phyloP scores from a whole-genome alignment of 2,888 invertebrate genomes.

The Watsonalla cultraria region DNA sequence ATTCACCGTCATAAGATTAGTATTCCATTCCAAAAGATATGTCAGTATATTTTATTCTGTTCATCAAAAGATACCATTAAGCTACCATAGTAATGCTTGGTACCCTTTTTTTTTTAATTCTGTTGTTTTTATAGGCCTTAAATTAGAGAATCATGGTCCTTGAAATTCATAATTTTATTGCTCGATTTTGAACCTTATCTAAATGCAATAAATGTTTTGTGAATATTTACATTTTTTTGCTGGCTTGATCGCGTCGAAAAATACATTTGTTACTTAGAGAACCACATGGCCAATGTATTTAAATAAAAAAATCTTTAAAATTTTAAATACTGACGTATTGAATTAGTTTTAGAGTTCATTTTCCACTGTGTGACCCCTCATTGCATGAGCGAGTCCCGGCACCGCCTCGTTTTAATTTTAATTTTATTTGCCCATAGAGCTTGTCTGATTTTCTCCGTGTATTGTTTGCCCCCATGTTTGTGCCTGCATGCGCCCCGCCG shows the following conservation, averaged over 20 bases:
- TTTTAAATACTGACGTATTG: constrained; percentile 20
- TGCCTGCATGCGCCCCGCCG: constrained; percentile 60
- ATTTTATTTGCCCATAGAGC: constrained; percentile 37
- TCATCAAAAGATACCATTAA: not conserved
- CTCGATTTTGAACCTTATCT: no score
- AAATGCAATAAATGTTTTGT: no score
- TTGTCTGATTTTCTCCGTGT: constrained; percentile 57
- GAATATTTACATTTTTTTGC: no score
- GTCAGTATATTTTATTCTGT: constrained; percentile 11
- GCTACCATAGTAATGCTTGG: no score
- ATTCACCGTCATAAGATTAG: no score
- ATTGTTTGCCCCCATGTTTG: constrained; percentile 67
- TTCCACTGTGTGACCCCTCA: constrained; percentile 43
- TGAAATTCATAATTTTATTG: no score
- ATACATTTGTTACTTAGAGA: not conserved
- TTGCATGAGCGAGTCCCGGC: constrained; percentile 50
- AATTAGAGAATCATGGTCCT: no score
- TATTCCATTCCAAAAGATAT: constrained; percentile 4
- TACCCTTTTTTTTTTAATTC: no score
- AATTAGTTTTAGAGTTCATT: constrained; percentile 8
- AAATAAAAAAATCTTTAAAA: not conserved
- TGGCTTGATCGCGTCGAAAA: not conserved
- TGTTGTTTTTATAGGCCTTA: no score
- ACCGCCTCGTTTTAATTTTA: constrained; percentile 14
- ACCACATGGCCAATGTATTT: not conserved